A percentile compares a stretch with the other conserved stretches of the same genome.
Evolutionary conservation across 2,888 invertebrate species (phyloP).

Genomic region (Drosophila koepferae): DNA sequence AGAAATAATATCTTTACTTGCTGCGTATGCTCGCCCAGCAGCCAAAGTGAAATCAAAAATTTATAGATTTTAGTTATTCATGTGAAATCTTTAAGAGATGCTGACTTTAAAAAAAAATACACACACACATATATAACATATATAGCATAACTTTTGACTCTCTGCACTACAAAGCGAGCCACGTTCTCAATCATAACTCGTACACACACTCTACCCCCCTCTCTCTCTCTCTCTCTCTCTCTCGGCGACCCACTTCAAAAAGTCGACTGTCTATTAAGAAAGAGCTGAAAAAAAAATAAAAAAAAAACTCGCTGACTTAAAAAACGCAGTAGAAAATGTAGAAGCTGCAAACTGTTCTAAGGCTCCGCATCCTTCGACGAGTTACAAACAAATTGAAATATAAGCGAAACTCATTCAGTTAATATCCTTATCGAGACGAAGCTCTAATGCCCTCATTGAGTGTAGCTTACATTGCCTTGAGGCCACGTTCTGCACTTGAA

Average conservation of each 20-base stretch:
- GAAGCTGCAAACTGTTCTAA: constrained; percentile 53
- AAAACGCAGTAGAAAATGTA: constrained; percentile 43
- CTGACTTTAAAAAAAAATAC: constrained; percentile 54
- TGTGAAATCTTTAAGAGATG: constrained; percentile 75
- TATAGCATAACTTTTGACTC: constrained; percentile 18
- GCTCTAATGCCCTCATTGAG: constrained; percentile 6
- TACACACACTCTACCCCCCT: constrained; percentile 25
- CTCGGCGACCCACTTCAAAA: constrained; percentile 67
- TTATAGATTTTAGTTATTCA: constrained; percentile 79
- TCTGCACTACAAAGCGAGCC: constrained; percentile 60
- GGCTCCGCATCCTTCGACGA: constrained; percentile 11
- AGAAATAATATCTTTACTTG: constrained; percentile 58
- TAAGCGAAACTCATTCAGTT: constrained; percentile 32
- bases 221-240: not conserved
- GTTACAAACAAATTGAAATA: constrained; percentile 58
- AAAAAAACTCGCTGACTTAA: constrained; percentile 43
- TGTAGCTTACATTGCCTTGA: not conserved
- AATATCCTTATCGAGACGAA: not conserved
- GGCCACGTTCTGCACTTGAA: too few relatives aligned
- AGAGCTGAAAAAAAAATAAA: constrained; percentile 23
- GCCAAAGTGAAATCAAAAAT: constrained; percentile 75
- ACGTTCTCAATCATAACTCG: constrained; percentile 69
- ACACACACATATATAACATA: constrained; percentile 1
- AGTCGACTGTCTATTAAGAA: constrained; percentile 63
- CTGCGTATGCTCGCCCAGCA: constrained; percentile 26